Percentiles rank a stretch among this genome's conserved stretches.
Evolutionary conservation across 2,113 vertebrate genomes (phyloP).

Genomic region (Indicator maculatus): DNA sequence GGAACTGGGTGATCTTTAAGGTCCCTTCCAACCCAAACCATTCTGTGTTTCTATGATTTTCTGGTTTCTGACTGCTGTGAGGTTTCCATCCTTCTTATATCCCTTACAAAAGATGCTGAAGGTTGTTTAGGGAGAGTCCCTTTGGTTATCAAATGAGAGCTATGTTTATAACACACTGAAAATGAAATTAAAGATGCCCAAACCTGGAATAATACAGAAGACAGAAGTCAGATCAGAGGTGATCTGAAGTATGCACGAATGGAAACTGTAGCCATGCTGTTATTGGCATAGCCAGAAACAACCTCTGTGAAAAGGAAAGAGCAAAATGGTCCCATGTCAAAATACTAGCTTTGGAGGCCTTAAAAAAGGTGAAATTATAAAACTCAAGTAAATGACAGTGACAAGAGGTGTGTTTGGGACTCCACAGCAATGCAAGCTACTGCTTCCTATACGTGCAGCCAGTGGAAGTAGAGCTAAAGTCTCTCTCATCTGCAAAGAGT

Average conservation of each 20-base stretch:
- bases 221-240: neutral
- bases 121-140: neutral
- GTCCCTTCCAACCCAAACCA: too few species aligned
- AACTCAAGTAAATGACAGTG: neutral
- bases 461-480: neutral
- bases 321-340: neutral
- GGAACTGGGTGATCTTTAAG: too few species aligned
- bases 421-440: neutral
- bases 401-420: neutral
- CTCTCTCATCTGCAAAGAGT: neutral
- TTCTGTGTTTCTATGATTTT: neutral
- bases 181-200: neutral
- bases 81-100: neutral
- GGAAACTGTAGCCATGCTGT: constrained; percentile 5
- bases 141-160: neutral
- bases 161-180: neutral
- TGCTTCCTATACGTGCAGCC: neutral
- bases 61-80: neutral
- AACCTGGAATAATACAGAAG: constrained; percentile 8
- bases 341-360: neutral
- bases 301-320: neutral
- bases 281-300: neutral
- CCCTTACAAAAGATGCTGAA: neutral
- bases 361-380: neutral
- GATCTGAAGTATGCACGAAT: neutral